Evolutionary conservation across 1,140 invertebrate species (phyloP).

Genomic region (Listronotus bonariensis): DNA sequence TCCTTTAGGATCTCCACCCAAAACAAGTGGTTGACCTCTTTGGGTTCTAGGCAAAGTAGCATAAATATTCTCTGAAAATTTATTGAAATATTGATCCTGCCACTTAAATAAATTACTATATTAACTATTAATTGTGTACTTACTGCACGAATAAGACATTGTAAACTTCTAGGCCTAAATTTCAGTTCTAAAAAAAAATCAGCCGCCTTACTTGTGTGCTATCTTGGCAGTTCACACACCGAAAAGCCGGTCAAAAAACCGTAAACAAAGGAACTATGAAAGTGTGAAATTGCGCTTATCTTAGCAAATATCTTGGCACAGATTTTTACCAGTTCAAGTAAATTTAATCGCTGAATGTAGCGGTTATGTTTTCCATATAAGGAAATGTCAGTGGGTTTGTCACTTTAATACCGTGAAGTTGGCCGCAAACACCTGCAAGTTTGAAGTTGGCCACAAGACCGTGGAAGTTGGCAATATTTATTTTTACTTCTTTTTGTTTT

Average conservation of each 20-base stretch:
- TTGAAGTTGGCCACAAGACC: no score
- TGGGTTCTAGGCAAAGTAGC: constrained; percentile 91
- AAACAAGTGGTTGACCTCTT: constrained; percentile 88
- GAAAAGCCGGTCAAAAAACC: constrained; percentile 9
- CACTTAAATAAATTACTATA: neutral
- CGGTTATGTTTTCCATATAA: constrained; percentile 50
- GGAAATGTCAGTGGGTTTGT: constrained; percentile 32
- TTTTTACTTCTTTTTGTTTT: neutral
- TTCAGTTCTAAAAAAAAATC: constrained; percentile 5
- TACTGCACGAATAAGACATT: constrained; percentile 46
- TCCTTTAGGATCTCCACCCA: constrained; percentile 95
- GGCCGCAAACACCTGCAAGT: neutral
- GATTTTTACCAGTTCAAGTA: constrained; percentile 19
- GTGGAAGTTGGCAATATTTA: neutral
- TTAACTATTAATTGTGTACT: constrained; percentile 18
- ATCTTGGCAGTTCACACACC: neutral
- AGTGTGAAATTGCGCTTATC: constrained; percentile 18
- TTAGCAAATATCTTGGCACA: constrained; percentile 16
- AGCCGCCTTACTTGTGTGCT: neutral
- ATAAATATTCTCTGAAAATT: constrained; percentile 81
- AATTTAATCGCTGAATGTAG: constrained; percentile 30
- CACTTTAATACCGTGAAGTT: constrained; percentile 3
- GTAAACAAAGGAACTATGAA: constrained; percentile 7
- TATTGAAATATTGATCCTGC: neutral
- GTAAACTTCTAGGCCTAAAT: constrained; percentile 6